Evolutionary conservation across 1,140 invertebrate species (phyloP).

Genomic region (Caenorhabditis remanei): DNA sequence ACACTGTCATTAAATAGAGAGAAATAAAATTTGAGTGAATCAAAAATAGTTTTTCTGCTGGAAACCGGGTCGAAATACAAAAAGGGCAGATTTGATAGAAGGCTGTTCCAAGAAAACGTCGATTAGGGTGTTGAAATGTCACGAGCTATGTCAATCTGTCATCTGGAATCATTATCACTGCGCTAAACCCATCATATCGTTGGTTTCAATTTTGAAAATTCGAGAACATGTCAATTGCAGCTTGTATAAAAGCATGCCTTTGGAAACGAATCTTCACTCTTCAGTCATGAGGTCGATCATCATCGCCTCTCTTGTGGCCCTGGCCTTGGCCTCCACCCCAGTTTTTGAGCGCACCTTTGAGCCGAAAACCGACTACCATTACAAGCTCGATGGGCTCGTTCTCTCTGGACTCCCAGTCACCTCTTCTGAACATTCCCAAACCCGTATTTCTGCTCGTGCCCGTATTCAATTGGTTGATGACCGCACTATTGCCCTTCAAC

Average conservation of each 20-base stretch:
- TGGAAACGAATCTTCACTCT: not conserved
- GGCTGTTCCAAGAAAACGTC: not conserved
- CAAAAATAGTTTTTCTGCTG: too few relatives aligned
- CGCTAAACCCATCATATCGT: not conserved
- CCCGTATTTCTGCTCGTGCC: conserved; percentile 44
- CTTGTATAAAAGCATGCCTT: conserved; percentile 30
- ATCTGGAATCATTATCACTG: conserved; percentile 10
- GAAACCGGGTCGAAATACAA: not conserved
- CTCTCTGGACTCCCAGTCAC: conserved; percentile 36
- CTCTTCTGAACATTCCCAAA: conserved; percentile 13
- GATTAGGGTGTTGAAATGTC: not conserved
- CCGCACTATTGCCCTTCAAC: conserved; percentile 9
- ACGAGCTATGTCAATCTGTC: conserved; percentile 1
- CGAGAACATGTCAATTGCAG: conserved; percentile 16
- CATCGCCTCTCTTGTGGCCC: conserved; percentile 35
- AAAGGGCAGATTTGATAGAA: not conserved
- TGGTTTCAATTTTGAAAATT: not conserved
- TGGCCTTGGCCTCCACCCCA: conserved; percentile 15
- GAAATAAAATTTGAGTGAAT: too few relatives aligned
- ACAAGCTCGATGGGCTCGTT: conserved; percentile 30
- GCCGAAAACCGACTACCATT: conserved; percentile 56
- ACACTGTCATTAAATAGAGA: too few relatives aligned
- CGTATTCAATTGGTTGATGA: conserved; percentile 45
- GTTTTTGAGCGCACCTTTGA: conserved; percentile 21
- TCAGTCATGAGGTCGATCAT: conserved; percentile 34